phyloP scores from a whole-genome alignment of 2,797 vertebrate genomes.

The Microctenopoma stevenorrisi region DNA sequence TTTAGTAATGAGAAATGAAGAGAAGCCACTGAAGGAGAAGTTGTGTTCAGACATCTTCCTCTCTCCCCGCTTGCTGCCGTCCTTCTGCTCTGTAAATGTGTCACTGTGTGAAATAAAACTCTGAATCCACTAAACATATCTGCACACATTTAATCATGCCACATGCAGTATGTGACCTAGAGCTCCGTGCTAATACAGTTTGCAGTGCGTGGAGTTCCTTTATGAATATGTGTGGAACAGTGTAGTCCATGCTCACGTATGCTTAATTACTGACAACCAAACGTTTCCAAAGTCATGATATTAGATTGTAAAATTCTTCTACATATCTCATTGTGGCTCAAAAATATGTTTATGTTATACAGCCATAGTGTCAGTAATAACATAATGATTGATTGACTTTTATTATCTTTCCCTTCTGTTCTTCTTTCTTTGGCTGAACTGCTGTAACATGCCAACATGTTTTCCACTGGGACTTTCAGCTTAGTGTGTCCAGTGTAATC shows the following conservation, averaged over 20 bases:
- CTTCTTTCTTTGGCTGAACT: too few species aligned
- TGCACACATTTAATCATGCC: conserved; percentile 10
- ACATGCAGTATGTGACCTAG: conserved; percentile 12
- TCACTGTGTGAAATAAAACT: conserved; percentile 18
- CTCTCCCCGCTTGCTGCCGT: not conserved
- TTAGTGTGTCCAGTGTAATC: not conserved
- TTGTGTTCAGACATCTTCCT: not conserved
- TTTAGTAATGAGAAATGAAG: too few species aligned
- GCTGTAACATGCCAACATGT: too few species aligned
- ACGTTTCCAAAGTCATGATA: not conserved
- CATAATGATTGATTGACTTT: too few species aligned
- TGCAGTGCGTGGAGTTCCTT: conserved; percentile 6
- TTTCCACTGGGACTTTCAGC: too few species aligned
- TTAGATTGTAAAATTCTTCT: too few species aligned
- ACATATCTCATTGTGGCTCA: conserved; percentile 1
- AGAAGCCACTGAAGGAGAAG: too few species aligned
- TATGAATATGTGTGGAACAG: not conserved
- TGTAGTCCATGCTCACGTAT: too few species aligned
- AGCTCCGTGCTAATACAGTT: not conserved
- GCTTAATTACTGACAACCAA: not conserved
- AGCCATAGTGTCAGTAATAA: too few species aligned
- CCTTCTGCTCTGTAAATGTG: conserved; percentile 1
- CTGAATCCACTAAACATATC: not conserved
- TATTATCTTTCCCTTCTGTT: too few species aligned
- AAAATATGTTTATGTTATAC: not conserved